Evolutionary conservation across 2,888 invertebrate species (phyloP), one percentile per base, ranked within the genome.

Genomic region (Eilema depressum): DNA sequence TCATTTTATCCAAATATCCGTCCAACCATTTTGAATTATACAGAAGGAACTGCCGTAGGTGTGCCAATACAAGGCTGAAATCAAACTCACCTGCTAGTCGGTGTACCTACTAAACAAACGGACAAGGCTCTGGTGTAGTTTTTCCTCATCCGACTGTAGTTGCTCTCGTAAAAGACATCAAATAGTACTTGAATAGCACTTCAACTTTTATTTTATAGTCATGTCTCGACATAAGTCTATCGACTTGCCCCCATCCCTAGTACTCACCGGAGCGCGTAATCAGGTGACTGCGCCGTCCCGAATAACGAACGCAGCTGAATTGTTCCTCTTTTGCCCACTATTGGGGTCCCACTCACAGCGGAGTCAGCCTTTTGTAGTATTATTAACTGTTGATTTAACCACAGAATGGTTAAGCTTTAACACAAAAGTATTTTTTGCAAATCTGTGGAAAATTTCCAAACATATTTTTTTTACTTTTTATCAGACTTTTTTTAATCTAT

Each of bases 281-380:
- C 91, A 91, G 89, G 89, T 89, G 89, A 89, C 89, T 89, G 82
- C 78, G 83, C 84, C 83, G 80, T 85, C 86, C 87, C 88, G 91
- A 89, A 90, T 91, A 90, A 90, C 89, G 90, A 90, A 89, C 88
- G 84, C 79, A 84, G 84, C 85, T 81, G 87, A 86, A 88, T 86
- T 86, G 86, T 86, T 86, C 88, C 85, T 83, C 85, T 84, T 83
- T 82, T 79, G 70, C 77, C 77, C 79, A 68, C 75, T 64, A 76
- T 81, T 81, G 66, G 70, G 70, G 81, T 59, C 64, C 71, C 77
- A 83, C 71, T 83, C 12, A 2, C n/a, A 26, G 84, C 83, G 83
- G 71, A 23, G 37, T 68, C 65, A 70, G 70, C 66, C 73, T 77
- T 80, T 76, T 75, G 17, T 30, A 57, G 33, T 25, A 30, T 37